A percentile compares a stretch with the other conserved stretches of the same genome.
These are phyloP conservation scores for Halocynthia roretzi DNA, from an alignment of 23 tunicate genomes.

Conservation along the genomic window DNA sequence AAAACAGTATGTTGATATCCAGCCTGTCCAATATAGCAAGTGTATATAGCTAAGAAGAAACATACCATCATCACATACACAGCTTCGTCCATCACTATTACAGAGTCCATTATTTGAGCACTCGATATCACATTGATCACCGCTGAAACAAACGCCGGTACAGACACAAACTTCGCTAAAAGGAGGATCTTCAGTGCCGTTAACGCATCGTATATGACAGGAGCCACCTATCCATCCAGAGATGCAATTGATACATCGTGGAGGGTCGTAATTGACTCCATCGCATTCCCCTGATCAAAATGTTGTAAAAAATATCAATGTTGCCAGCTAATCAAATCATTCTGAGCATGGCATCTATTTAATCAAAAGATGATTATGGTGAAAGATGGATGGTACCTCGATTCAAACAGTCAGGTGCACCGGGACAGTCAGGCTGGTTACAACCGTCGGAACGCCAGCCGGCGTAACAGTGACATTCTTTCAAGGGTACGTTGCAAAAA, in stretches of 20 bases:
- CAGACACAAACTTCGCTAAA: constrained; percentile 18
- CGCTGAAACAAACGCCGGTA: constrained; percentile 16
- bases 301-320: too few species aligned
- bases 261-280: constrained; percentile 5
- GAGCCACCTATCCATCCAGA: constrained; percentile 24
- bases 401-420: constrained; percentile 23
- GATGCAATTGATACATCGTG: constrained; percentile 15
- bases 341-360: neutral
- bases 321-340: neutral
- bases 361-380: neutral
- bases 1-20: too few species aligned
- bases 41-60: too few species aligned
- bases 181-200: constrained; percentile 25
- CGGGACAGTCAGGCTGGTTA: constrained; percentile 20
- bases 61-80: constrained; percentile 22
- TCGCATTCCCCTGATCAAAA: constrained; percentile 13
- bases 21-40: too few species aligned
- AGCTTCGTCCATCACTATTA: neutral
- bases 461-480: constrained; percentile 18
- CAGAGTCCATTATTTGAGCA: constrained; percentile 11
- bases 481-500: constrained; percentile 6
- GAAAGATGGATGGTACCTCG: constrained; percentile 9
- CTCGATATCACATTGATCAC: constrained; percentile 17
- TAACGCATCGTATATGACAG: constrained; percentile 7
- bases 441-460: constrained; percentile 22